These are phyloP conservation scores for Tychaedon coryphoeus DNA, from an alignment of 2,113 vertebrate genomes.

Conservation along the genomic window DNA sequence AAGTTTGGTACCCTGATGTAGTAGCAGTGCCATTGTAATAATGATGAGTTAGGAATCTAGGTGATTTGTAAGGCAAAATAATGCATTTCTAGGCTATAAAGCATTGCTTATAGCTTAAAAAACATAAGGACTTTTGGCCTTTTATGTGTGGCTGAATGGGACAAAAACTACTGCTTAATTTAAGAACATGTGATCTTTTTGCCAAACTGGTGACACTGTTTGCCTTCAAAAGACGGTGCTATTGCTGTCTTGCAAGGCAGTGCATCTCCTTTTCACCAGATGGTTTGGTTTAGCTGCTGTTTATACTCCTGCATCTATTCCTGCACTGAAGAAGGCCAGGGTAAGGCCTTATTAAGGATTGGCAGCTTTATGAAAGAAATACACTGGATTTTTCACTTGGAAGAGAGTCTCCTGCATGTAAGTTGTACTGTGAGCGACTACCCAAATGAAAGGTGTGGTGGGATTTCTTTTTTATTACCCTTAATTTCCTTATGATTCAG, in stretches of 20 bases:
- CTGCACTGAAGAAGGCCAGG: neutral
- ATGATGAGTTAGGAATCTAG: neutral
- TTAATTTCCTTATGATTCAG: constrained; percentile 21
- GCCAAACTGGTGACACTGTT: neutral
- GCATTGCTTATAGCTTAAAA: neutral
- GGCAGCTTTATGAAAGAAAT: neutral
- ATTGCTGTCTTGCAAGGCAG: neutral
- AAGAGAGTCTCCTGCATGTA: neutral
- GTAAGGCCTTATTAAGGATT: neutral
- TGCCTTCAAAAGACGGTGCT: neutral
- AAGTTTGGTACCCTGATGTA: neutral
- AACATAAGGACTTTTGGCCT: neutral
- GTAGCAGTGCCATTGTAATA: neutral
- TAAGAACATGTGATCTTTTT: neutral
- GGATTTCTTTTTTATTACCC: neutral
- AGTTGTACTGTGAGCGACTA: neutral
- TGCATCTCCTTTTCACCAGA: neutral
- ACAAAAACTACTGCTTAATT: neutral
- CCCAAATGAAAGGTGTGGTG: neutral
- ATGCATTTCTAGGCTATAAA: neutral
- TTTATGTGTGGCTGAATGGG: neutral
- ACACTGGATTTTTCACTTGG: neutral
- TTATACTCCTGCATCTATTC: fast-evolving
- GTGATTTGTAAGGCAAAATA: neutral
- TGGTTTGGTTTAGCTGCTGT: neutral